Percentiles rank a stretch among this genome's conserved stretches.
Evolutionary conservation across 2,797 vertebrate genomes (phyloP).

Genomic region (Merluccius polli): DNA sequence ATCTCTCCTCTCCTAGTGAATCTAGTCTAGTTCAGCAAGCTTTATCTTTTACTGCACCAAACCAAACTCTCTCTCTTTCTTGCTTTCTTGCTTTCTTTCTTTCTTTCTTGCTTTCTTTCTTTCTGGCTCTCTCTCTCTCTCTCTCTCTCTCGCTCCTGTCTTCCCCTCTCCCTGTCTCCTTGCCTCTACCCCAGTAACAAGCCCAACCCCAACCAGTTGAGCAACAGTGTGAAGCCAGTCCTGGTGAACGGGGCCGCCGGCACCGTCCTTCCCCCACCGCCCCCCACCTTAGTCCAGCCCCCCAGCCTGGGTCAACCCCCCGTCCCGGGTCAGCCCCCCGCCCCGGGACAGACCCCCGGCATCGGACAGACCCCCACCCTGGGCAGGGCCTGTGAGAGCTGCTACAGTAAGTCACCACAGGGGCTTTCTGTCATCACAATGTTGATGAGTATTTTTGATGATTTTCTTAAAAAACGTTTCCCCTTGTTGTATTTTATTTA

Average conservation of each 20-base stretch:
- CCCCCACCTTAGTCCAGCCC: slow-evolving; percentile 23
- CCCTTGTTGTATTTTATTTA: too few relatives aligned
- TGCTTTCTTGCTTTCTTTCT: not conserved
- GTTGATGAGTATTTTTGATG: too few relatives aligned
- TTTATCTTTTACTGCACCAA: slow-evolving; percentile 8
- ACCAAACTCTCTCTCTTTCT: slow-evolving; percentile 21
- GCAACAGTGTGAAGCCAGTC: slow-evolving; percentile 85
- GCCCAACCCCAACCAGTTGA: slow-evolving; percentile 98
- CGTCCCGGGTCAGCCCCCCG: slow-evolving; percentile 58
- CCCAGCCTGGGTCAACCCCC: slow-evolving; percentile 57
- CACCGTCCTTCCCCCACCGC: slow-evolving; percentile 50
- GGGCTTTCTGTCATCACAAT: not conserved
- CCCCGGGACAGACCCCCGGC: not conserved
- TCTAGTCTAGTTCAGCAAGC: slow-evolving; percentile 8
- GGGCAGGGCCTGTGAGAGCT: slow-evolving; percentile 95
- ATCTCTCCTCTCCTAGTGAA: slow-evolving; percentile 26
- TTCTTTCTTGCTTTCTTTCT: not conserved
- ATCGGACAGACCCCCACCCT: slow-evolving; percentile 72
- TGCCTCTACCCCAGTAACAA: slow-evolving; percentile 81
- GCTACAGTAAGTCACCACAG: slow-evolving; percentile 86
- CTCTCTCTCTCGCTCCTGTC: not conserved
- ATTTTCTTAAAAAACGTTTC: too few relatives aligned
- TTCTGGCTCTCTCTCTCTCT: not conserved
- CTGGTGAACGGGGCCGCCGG: slow-evolving; percentile 84
- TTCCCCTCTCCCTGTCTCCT: not conserved